Base-by-base conservation (phyloP, 2,888 invertebrate genomes). In the Eremobia ochroleuca region DNA sequence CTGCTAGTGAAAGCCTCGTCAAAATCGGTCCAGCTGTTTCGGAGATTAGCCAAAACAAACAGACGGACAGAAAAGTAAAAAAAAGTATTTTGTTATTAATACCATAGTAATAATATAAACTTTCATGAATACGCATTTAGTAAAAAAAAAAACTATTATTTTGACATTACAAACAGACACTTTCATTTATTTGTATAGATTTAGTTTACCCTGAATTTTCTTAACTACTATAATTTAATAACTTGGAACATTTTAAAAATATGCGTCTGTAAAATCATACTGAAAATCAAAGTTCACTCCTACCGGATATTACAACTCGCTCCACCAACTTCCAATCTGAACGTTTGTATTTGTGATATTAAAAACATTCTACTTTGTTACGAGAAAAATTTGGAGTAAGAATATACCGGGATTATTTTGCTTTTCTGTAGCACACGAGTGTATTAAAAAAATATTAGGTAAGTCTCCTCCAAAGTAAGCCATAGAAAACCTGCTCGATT, bases 301-400 rank as follows among this genome's bases (percentile, higher is more conserved):
- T 25, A 43, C 67, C 81, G 82, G 82, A 82, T 85, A 85, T 85
- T 82, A 85, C 68, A 75, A n/a, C 49, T 81, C 85, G 85, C 81
- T 75, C n/a, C 85, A 75, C 61, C 61, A 69, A 81, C 34, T 82
- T 82, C 69, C 71, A 85, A 81, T 85, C 64, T 52, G 61, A 31
- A 59, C 68, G 61, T 69, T 81, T 74, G 74, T 69, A 40, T 85
- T 85, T 75, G 62, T 81, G 59, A 75, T 85, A 72, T 85, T 81
- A 81, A 82, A 85, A 82, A 72, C 34, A 70, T 62, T 49, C 15
- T 31, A 55, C 62, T 55, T 59, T 80, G 37, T 68, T 55, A 68
- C 55, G 40, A 40, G 40, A 74, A 75, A 75, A 65, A 85, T 74
- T 74, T 84, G n/a, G 8, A 70, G 25, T 31, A 21, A 18, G 15